A percentile compares a stretch with the other conserved stretches of the same genome.
Evolutionary conservation across 2,888 invertebrate genomes (phyloP).

Genomic region (Xestobium rufovillosum): DNA sequence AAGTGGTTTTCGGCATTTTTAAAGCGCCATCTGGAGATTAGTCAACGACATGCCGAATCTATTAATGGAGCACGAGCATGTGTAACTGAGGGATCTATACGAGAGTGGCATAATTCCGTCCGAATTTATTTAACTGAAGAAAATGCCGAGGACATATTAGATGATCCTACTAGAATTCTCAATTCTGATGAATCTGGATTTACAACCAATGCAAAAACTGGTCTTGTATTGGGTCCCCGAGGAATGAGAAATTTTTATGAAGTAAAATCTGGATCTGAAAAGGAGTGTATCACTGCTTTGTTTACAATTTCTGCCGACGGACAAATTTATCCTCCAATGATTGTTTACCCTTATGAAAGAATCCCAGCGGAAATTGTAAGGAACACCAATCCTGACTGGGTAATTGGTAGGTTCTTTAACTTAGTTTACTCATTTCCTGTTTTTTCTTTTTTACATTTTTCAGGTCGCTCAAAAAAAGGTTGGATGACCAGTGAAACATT

Average conservation of each 20-base stretch:
- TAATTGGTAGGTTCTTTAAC: slow-evolving; percentile 12
- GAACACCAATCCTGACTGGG: slow-evolving; percentile 16
- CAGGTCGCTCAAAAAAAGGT: no score
- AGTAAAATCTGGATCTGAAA: slow-evolving; percentile 13
- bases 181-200: slow-evolving; percentile 19
- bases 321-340: slow-evolving; percentile 12
- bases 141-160: slow-evolving; percentile 17
- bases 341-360: slow-evolving; percentile 9
- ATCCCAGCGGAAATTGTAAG: slow-evolving; percentile 16
- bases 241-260: slow-evolving; percentile 13
- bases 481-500: slow-evolving; percentile 19
- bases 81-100: slow-evolving; percentile 15
- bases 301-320: slow-evolving; percentile 19
- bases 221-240: slow-evolving; percentile 15
- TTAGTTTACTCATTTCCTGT: no score
- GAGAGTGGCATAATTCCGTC: slow-evolving; percentile 16
- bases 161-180: slow-evolving; percentile 20
- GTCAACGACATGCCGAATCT: slow-evolving; percentile 16
- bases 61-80: slow-evolving; percentile 16
- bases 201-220: slow-evolving; percentile 16
- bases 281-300: slow-evolving; percentile 15
- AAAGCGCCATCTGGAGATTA: slow-evolving; percentile 17
- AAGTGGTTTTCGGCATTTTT: slow-evolving; percentile 20
- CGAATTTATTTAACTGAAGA: slow-evolving; percentile 13
- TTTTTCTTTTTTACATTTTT: no score